phyloP scores from a whole-genome alignment of 1,140 invertebrate species.

The Carposina sasakii region DNA sequence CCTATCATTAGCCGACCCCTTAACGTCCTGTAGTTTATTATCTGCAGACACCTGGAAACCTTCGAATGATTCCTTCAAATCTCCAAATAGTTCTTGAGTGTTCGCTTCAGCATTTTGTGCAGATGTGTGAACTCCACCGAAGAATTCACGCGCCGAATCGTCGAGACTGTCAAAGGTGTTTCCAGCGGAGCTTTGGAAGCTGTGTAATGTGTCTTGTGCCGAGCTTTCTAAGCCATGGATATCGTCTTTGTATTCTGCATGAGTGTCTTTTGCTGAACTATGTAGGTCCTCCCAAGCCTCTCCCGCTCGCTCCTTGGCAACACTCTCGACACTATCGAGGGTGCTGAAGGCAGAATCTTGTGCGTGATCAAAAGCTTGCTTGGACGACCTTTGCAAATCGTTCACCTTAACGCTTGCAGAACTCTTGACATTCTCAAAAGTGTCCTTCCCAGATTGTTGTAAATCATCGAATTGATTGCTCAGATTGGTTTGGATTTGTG shows the following conservation, averaged over 20 bases:
- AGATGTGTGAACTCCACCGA: slow-evolving; percentile 34
- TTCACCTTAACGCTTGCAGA: slow-evolving; percentile 34
- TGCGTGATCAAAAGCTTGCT: slow-evolving; percentile 46
- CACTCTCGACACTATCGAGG: slow-evolving; percentile 61
- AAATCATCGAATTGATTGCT: slow-evolving; percentile 32
- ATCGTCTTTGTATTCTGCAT: slow-evolving; percentile 51
- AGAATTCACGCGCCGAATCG: slow-evolving; percentile 46
- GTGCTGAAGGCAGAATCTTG: slow-evolving; percentile 58
- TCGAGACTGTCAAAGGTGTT: slow-evolving; percentile 65
- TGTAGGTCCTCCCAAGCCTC: slow-evolving; percentile 56
- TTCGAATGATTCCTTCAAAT: slow-evolving; percentile 48
- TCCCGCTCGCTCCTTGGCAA: slow-evolving; percentile 52
- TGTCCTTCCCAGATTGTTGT: slow-evolving; percentile 35
- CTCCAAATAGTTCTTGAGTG: slow-evolving; percentile 48
- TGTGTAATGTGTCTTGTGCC: slow-evolving; percentile 56
- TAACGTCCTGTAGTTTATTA: slow-evolving; percentile 57
- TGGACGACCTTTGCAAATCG: slow-evolving; percentile 42
- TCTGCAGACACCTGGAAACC: slow-evolving; percentile 60
- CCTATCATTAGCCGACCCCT: slow-evolving; percentile 35
- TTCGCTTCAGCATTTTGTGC: slow-evolving; percentile 29
- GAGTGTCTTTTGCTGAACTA: slow-evolving; percentile 56
- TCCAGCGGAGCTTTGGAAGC: slow-evolving; percentile 62
- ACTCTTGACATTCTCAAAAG: slow-evolving; percentile 32
- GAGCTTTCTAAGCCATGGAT: slow-evolving; percentile 49
- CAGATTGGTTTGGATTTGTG: slow-evolving; percentile 35